These are phyloP conservation scores for Poeciliopsis occidentalis DNA, from an alignment of 2,113 vertebrate species.

Conservation along the genomic window DNA sequence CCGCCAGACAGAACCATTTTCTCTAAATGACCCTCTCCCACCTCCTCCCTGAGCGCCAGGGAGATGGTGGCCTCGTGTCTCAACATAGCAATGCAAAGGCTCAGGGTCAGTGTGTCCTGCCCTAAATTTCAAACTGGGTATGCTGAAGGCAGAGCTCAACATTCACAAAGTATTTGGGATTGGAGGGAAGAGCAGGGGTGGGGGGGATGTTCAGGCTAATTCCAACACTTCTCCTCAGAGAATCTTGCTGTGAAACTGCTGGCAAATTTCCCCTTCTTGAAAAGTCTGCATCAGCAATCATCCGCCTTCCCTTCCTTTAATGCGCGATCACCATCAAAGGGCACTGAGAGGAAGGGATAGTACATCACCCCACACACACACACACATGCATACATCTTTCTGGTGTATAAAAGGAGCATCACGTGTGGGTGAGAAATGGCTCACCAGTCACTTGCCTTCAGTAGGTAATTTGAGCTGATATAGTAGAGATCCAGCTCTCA, in stretches of 20 bases:
- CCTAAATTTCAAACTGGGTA: slow-evolving; percentile 25
- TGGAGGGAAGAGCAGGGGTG: too few relatives aligned
- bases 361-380: slow-evolving; percentile 14
- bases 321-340: slow-evolving; percentile 60
- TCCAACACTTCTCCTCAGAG: slow-evolving; percentile 29
- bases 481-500: slow-evolving; percentile 44
- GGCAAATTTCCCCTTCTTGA: slow-evolving; percentile 16
- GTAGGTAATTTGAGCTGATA: slow-evolving; percentile 64
- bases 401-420: slow-evolving; percentile 39
- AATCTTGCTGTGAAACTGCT: slow-evolving; percentile 25
- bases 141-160: slow-evolving; percentile 3
- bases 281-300: slow-evolving; percentile 47
- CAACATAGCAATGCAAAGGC: slow-evolving; percentile 16
- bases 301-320: slow-evolving; percentile 46
- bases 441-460: slow-evolving; percentile 52
- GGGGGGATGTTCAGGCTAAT: slow-evolving; percentile 44
- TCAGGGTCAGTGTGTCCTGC: slow-evolving; percentile 45
- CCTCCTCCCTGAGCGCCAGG: slow-evolving; percentile 23
- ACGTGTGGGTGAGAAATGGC: slow-evolving; percentile 47
- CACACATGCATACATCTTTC: slow-evolving; percentile 11
- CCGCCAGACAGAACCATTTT: slow-evolving; percentile 56
- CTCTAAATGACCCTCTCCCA: slow-evolving; percentile 56
- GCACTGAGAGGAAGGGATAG: slow-evolving; percentile 14
- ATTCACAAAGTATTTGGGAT: not conserved
- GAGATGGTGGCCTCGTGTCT: slow-evolving; percentile 37